Evolutionary conservation across 2,113 vertebrate species (phyloP), one percentile per base, ranked within the genome.

Genomic region (Tympanuchus pallidicinctus): DNA sequence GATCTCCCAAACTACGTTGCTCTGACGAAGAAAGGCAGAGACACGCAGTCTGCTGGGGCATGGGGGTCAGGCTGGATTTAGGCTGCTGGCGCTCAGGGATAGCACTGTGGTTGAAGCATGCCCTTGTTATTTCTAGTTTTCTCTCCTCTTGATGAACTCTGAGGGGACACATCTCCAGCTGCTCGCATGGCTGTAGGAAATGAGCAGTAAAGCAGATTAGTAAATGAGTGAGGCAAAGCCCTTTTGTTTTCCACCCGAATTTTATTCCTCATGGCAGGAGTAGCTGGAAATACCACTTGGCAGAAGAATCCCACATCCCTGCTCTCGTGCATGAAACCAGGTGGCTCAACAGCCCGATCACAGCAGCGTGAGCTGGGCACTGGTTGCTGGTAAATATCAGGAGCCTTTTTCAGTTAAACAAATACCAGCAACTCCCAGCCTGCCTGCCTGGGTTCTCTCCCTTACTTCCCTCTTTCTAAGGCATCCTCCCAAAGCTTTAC

Each of bases 1-100:
- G 67, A 40, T 90, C 32, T 95, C 90, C 91, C 76, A 92, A 66
- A 95, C 94, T 77, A 92, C 83, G 76, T 40, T 78, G 74, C 57
- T 87, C 38, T 69, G 63, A 69, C 10, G 28, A 67, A 52, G 77
- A 67, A 75, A 38, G 34, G 70, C 70, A 47, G 89, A 52, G 13
- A 42, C 57, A 59, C 0, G 0, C 30, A 28, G 32, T 81, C 36
- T 74, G 76, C 80, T 71, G 80, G 18, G 61, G 61, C 38, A 13
- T 8, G 25, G 36, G 36, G 61, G 61, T 64, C 61, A 64, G 61
- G 15, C 17, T 27, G 61, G 36, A 17, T 28, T 28, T 64, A 63
- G 36, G 18, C 24, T 88, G 57, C n/a, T 82, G 64, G 32, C 34
- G 34, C 60, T 28, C 15, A 14, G n/a, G 18, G 16, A 12, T 75